These are phyloP conservation scores for Ischnus inquisitorius DNA, from an alignment of 2,888 invertebrate genomes.

Conservation along the genomic window DNA sequence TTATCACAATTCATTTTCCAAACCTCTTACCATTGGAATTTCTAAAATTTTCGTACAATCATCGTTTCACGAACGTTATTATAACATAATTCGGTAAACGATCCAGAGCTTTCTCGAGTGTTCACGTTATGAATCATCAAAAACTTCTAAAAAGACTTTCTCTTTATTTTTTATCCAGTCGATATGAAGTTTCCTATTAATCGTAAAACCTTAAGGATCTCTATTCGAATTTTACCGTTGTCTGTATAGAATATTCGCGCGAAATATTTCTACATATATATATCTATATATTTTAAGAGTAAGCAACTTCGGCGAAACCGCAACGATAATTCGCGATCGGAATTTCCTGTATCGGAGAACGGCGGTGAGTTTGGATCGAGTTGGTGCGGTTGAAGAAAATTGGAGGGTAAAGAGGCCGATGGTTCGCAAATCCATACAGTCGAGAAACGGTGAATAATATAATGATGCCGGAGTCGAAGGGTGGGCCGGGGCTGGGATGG, in stretches of 20 bases:
- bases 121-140: too few relatives aligned
- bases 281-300: slow-evolving; percentile 43
- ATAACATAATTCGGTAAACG: too few relatives aligned
- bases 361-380: slow-evolving; percentile 46
- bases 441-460: slow-evolving; percentile 62
- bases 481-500: slow-evolving; percentile 6
- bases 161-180: too few relatives aligned
- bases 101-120: too few relatives aligned
- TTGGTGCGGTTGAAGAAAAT: slow-evolving; percentile 61
- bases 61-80: too few relatives aligned
- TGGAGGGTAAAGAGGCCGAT: slow-evolving; percentile 33
- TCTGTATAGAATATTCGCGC: slow-evolving; percentile 23
- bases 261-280: slow-evolving; percentile 18
- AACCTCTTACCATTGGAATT: too few relatives aligned
- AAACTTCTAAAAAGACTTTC: too few relatives aligned
- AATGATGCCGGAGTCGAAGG: slow-evolving; percentile 51
- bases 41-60: too few relatives aligned
- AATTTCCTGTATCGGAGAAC: slow-evolving; percentile 59
- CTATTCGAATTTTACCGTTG: background rate
- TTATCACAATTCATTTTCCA: too few relatives aligned
- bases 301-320: slow-evolving; percentile 47
- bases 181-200: too few relatives aligned
- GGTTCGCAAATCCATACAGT: slow-evolving; percentile 54
- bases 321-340: slow-evolving; percentile 66
- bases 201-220: background rate